A percentile compares a stretch with the other conserved stretches of the same genome.
phyloP scores from a whole-genome alignment of 1,140 invertebrate genomes.

The Cyclargus thomasi region DNA sequence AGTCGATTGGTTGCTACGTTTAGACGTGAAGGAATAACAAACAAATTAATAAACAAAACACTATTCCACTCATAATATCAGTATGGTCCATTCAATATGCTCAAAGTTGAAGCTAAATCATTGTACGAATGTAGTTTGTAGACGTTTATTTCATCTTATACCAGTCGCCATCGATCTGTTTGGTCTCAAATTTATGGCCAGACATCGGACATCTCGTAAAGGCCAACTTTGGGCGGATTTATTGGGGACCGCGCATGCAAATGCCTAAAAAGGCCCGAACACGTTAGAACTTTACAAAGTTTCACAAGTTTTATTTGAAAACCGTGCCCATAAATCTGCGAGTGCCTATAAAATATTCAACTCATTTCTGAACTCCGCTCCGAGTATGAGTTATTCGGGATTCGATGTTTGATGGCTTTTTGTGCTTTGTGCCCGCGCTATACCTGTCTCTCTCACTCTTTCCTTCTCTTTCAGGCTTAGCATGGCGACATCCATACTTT shows the following conservation, averaged over 20 bases:
- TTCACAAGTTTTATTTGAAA: conserved; percentile 11
- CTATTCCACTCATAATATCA: too few species aligned
- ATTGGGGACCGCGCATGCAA: conserved; percentile 2
- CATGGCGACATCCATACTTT: too few species aligned
- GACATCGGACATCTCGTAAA: neutral
- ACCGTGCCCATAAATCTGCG: conserved; percentile 4
- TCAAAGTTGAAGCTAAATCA: too few species aligned
- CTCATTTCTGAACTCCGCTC: neutral
- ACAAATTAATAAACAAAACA: too few species aligned
- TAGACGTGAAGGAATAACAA: too few species aligned
- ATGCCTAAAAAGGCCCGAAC: conserved; percentile 4
- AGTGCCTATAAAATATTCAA: conserved; percentile 3
- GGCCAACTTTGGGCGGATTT: conserved; percentile 10
- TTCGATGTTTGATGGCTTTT: conserved; percentile 3
- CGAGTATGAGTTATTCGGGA: neutral
- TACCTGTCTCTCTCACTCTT: neutral
- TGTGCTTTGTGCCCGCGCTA: neutral
- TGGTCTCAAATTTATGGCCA: conserved; percentile 2
- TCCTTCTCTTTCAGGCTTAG: too few species aligned
- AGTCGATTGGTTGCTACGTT: too few species aligned
- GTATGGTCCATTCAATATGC: too few species aligned
- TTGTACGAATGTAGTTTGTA: neutral
- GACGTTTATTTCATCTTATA: neutral
- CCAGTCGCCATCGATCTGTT: conserved; percentile 2
- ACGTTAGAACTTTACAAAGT: conserved; percentile 4